Base-by-base conservation (phyloP, 64 coral and sea anemone species). In the Orbicella faveolata region DNA sequence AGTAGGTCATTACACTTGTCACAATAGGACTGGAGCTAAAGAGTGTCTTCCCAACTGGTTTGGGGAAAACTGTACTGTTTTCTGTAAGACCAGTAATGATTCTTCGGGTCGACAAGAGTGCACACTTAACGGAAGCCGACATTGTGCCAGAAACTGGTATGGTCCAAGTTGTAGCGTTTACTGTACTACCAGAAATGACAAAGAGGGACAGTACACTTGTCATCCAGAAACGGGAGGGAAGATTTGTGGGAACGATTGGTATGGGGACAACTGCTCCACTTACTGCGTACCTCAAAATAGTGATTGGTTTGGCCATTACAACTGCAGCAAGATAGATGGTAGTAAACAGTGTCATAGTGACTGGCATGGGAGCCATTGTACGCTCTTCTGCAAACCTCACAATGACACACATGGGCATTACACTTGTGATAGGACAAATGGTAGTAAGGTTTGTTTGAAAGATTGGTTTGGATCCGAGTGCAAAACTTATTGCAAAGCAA, bases 1-100 rank as follows among this genome's bases (percentile, higher is more conserved):
- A 16, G 74, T 10, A 11, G 75, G 90, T 51, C 94, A 93, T 80
- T 96, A 87, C 36, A 87, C 21, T 54, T 96, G 94, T 36, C 84
- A 96, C 48, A 76, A 14, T 11, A 25, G n/a, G 21, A 96, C 64
- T 41, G 94, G 94, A n/a, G 90, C 94, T 15, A 96, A 96, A 14
- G 94, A 96, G 73, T 96, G 94, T 69, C 30, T 96, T 1, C 13
- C 79, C 15, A 54, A 83, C 53, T 96, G 94, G 94, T 92, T 90
- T 66, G 94, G 90, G 33, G 86, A 90, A 20, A 86, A 87, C 74
- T 96, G 94, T 70, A 87, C 70, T 65, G 84, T 75, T 13, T 87
- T 87, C 61, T 96, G 94, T 26, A 68, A 59, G 16, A 17, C 90
- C 3, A 41, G 67, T 25, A 96, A 96, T 79, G 80, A 89, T 35